Evolutionary conservation across 1,140 invertebrate species (phyloP).

Genomic region (Pseudomyrmex pallidus): DNA sequence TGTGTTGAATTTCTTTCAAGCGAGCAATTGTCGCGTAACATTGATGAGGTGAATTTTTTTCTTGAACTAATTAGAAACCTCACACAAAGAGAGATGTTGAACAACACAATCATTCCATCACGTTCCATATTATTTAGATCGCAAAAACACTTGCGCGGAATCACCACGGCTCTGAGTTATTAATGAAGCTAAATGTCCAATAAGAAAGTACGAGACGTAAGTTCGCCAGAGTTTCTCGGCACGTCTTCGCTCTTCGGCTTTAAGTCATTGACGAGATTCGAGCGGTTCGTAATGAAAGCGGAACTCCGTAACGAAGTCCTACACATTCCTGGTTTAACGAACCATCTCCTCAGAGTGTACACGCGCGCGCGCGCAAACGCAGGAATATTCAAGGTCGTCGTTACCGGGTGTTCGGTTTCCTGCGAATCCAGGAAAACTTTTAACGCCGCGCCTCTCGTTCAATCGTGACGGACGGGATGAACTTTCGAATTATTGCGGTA

Average conservation of each 20-base stretch:
- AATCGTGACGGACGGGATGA: conserved; percentile 13
- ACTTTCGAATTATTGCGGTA: conserved; percentile 39
- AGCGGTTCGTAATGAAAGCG: conserved; percentile 68
- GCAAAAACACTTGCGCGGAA: conserved; percentile 62
- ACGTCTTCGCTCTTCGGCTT: conserved; percentile 53
- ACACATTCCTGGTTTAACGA: conserved; percentile 71
- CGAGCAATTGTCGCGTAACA: not conserved
- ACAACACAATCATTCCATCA: not conserved
- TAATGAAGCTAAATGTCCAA: conserved; percentile 65
- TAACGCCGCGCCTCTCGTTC: conserved; percentile 42
- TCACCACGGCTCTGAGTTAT: conserved; percentile 66
- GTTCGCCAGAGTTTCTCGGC: conserved; percentile 45
- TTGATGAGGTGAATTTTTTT: not conserved
- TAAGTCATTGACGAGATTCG: conserved; percentile 67
- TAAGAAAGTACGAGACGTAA: conserved; percentile 59
- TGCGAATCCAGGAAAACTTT: conserved; percentile 51
- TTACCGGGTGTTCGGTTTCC: conserved; percentile 53
- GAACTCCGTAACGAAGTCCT: conserved; percentile 71
- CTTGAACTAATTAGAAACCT: not conserved
- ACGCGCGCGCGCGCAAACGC: conserved; percentile 27
- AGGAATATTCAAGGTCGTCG: conserved; percentile 64
- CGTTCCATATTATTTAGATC: conserved; percentile 9
- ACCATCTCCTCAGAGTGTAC: conserved; percentile 52
- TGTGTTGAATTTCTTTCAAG: not conserved
- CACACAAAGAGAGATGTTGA: not conserved